Evolutionary conservation across 2,113 vertebrate genomes (phyloP), one percentile per base, ranked within the genome.

Genomic region (Fukomys damarensis): DNA sequence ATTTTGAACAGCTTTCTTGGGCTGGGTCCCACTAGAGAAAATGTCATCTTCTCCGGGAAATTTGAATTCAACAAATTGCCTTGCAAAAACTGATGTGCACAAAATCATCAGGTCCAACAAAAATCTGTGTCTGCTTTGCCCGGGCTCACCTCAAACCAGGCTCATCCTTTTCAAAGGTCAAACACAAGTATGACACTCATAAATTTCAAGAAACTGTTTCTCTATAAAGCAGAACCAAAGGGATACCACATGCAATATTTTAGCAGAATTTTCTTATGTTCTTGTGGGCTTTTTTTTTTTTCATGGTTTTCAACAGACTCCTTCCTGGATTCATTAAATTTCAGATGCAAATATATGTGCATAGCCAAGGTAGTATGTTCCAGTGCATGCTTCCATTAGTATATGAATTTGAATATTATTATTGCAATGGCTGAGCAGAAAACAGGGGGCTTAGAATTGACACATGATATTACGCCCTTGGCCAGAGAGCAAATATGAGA

Each of bases 11-110:
- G 92, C 38, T 93, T 95, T 92, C 70, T 22, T 66, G 76, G 85
- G 89, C 84, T 43, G 66, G 10, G 35, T 87, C 58, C 70, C 66
- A 85, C 76, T 30, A 49, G 65, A 93, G 89, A 97, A 96, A 96
- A 95, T 76, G 79, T 35, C 43, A 89, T 94, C 89, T 92, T 97
- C 90, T 70, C 95, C 30, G 68, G 74, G 89, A 97, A 96, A 94
- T 59, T 38, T 82, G 70, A 66, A 82, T 77, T 81, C 79, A 66
- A 74, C 76, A 80, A 86, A 66, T 61, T 88, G 65, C 61, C 79
- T 74, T 83, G 68, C 86, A 90, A 74, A 93, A 89, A n/a, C 38
- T 41, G 1, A 9, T 20, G 14, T 24, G 65, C 56, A 17, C 72
- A 30, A 56, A 92, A 38, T 26, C 26, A 68, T 61, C 61, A 83